Base-by-base conservation (phyloP, 2,888 invertebrate species). In the Bedellia somnulentella region DNA sequence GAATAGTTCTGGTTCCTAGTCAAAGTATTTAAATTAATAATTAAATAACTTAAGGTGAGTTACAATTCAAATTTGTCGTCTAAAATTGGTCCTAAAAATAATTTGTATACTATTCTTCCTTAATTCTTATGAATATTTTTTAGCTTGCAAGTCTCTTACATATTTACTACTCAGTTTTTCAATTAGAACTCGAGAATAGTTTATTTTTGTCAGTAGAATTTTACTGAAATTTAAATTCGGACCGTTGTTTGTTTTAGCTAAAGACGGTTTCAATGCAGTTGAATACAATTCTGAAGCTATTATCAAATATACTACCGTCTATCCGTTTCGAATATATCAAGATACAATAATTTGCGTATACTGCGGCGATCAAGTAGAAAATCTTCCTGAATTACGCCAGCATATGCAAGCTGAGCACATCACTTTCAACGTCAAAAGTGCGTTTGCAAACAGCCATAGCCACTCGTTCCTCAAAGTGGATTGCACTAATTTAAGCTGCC, bases 291-390 rank as follows among this genome's bases (percentile, higher is more conserved):
- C 70, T 29, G 59, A 64, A 46, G 46, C 61, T 36, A 49, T 75
- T 32, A 56, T 75, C 53, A 44, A 55, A 51, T 61, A 59, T 46
- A 54, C 70, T 9, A 68, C 70, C 22, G 52, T 56, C 24, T 64
- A 61, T 43, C 73, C 73, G 37, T 73, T 71, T 57, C 54, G 71
- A 41, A 49, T 64, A 32, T 52, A 49, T 9, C 12, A 57, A 6
- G 58, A 57, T 35, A 41, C 37, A 9, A 45, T 70, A 40, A 47
- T 60, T 32, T 73, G 73, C 42, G 68, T 70, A 37, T 73, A 63
- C 51, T 73, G 73, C 52, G 51, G 56, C 37, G 68, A 71, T 22
- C 48, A 53, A 15, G 61, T 50, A 34, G 48, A 51, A 13, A 58
- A 63, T 9, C 67, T 68, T 0, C 43, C 43, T 4, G 42, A 44